These are phyloP conservation scores for Cyclargus thomasi DNA, from an alignment of 1,140 invertebrate genomes.

Conservation along the genomic window DNA sequence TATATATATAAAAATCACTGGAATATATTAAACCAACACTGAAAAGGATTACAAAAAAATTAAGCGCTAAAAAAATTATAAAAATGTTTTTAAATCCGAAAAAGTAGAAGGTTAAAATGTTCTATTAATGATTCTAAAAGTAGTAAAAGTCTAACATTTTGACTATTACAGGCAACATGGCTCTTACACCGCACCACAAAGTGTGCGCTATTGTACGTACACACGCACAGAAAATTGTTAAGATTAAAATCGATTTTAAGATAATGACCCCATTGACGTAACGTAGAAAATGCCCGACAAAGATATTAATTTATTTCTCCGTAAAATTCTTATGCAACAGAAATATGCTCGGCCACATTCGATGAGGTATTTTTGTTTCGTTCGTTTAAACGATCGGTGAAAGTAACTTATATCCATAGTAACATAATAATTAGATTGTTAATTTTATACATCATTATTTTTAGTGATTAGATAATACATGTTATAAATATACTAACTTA, in stretches of 20 bases:
- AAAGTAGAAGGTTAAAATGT: too few species aligned
- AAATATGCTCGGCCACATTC: constrained; percentile 5
- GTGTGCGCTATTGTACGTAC: neutral
- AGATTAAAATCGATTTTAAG: neutral
- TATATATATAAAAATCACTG: too few species aligned
- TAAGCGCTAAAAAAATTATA: neutral
- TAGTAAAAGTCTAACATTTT: neutral
- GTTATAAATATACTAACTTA: too few species aligned
- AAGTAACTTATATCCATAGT: neutral
- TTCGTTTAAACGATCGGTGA: constrained; percentile 10
- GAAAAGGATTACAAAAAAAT: neutral
- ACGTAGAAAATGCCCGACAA: constrained; percentile 1
- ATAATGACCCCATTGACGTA: neutral
- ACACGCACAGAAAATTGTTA: neutral
- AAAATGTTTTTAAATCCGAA: too few species aligned
- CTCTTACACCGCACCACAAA: neutral
- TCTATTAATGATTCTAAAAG: neutral
- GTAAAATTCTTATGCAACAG: constrained; percentile 1
- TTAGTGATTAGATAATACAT: too few species aligned
- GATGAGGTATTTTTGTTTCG: neutral
- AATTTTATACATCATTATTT: too few species aligned
- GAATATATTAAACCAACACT: too few species aligned
- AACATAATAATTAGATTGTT: neutral
- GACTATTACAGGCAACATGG: neutral
- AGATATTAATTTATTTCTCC: neutral